Percentiles rank a stretch among this genome's conserved stretches.
Evolutionary conservation across 2,888 invertebrate genomes (phyloP).

Genomic region (Philereme vetulata): DNA sequence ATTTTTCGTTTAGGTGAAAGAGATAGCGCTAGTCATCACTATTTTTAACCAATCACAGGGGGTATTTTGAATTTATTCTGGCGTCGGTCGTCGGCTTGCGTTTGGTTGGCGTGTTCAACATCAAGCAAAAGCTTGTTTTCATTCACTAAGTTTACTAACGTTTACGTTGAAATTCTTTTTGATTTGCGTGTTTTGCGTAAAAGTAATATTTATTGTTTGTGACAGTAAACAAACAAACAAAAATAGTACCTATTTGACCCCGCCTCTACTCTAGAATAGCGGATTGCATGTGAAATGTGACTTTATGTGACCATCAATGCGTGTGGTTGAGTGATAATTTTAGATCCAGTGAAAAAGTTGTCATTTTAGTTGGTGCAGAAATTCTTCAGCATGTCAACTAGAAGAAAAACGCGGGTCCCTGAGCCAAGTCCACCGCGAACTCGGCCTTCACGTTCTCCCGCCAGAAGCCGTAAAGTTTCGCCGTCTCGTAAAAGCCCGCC

Average conservation of each 20-base stretch:
- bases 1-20: conserved; percentile 24
- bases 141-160: conserved; percentile 48
- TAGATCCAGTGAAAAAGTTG: conserved; percentile 50
- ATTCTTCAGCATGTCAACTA: conserved; percentile 68
- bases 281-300: conserved; percentile 22
- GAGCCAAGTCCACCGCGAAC: conserved; percentile 68
- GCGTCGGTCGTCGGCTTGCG: conserved; percentile 51
- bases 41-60: conserved; percentile 68
- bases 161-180: conserved; percentile 52
- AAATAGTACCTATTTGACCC: conserved; percentile 13
- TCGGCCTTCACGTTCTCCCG: conserved; percentile 75
- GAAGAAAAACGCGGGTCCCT: conserved; percentile 48
- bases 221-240: conserved; percentile 30
- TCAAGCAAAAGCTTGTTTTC: conserved; percentile 39
- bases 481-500: conserved; percentile 62
- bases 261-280: not conserved
- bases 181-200: conserved; percentile 41
- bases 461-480: conserved; percentile 70
- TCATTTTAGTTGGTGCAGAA: conserved; percentile 24
- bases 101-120: conserved; percentile 7
- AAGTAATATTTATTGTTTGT: conserved; percentile 24
- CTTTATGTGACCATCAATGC: conserved; percentile 59
- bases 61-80: conserved; percentile 68
- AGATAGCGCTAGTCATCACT: conserved; percentile 41
- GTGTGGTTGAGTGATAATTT: conserved; percentile 70